phyloP scores from a whole-genome alignment of 1,140 invertebrate species.

The Charaxes varanes region DNA sequence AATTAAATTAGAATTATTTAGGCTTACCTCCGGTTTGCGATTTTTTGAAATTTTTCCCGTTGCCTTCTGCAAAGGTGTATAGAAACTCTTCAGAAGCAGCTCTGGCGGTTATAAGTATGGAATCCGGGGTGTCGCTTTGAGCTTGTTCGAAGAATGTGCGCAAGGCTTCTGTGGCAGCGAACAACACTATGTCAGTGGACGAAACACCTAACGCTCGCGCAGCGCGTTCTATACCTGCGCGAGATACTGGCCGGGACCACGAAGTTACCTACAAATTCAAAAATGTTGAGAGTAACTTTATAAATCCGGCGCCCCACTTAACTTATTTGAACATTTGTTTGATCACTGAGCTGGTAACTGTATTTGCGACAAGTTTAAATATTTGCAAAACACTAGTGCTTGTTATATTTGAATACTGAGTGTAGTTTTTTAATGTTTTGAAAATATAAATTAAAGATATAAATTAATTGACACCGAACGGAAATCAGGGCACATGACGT shows the following conservation, averaged over 20 bases:
- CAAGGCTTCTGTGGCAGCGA: conserved; percentile 77
- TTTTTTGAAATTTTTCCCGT: conserved; percentile 68
- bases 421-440: too few relatives aligned
- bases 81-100: conserved; percentile 62
- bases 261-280: conserved; percentile 76
- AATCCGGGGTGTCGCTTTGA: conserved; percentile 68
- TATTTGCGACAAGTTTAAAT: too few relatives aligned
- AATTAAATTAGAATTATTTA: not conserved
- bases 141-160: conserved; percentile 78
- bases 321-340: too few relatives aligned
- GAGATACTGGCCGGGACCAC: conserved; percentile 81
- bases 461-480: too few relatives aligned
- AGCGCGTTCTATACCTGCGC: conserved; percentile 70
- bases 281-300: too few relatives aligned
- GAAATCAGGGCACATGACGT: too few relatives aligned
- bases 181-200: conserved; percentile 81
- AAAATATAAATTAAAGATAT: too few relatives aligned
- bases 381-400: too few relatives aligned
- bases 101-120: conserved; percentile 75
- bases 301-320: too few relatives aligned
- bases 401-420: too few relatives aligned
- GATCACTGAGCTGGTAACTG: too few relatives aligned
- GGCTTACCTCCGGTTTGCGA: conserved; percentile 55
- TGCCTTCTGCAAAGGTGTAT: conserved; percentile 70
- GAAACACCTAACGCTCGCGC: conserved; percentile 77